phyloP scores from a whole-genome alignment of 2,113 vertebrate genomes.

The Onychostoma macrolepis region DNA sequence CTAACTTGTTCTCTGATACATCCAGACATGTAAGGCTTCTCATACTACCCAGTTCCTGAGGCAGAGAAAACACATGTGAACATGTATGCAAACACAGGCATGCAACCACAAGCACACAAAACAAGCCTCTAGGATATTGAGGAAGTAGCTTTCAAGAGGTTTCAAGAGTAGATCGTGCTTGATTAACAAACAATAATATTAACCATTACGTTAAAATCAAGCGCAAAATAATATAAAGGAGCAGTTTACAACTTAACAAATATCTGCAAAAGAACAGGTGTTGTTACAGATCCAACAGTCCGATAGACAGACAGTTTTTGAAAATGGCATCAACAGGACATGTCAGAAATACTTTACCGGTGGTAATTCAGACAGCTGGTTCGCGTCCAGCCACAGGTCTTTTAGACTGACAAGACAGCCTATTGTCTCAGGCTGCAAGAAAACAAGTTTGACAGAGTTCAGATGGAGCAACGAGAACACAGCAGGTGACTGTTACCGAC shows the following conservation, averaged over 20 bases:
- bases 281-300: not conserved
- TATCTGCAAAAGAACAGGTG: not conserved
- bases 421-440: conserved; percentile 89
- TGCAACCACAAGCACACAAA: not conserved
- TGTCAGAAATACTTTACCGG: conserved; percentile 75
- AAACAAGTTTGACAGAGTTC: conserved; percentile 51
- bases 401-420: conserved; percentile 93
- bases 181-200: not conserved
- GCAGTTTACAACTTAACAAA: not conserved
- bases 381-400: conserved; percentile 98
- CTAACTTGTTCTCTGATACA: conserved; percentile 96
- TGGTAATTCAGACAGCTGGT: conserved; percentile 92
- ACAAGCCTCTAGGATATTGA: not conserved
- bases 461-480: conserved; percentile 7
- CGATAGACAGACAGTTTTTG: not conserved
- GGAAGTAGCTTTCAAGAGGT: not conserved
- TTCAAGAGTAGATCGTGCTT: not conserved
- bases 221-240: not conserved
- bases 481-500: conserved; percentile 33
- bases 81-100: not conserved
- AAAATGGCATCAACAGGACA: conserved; percentile 1
- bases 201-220: not conserved
- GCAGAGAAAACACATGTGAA: conserved; percentile 34
- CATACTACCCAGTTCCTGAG: conserved; percentile 90
- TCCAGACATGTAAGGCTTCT: conserved; percentile 94